Evolutionary conservation across 2,797 vertebrate genomes (phyloP), one percentile per base, ranked within the genome.

Genomic region (Echeneis naucrates): DNA sequence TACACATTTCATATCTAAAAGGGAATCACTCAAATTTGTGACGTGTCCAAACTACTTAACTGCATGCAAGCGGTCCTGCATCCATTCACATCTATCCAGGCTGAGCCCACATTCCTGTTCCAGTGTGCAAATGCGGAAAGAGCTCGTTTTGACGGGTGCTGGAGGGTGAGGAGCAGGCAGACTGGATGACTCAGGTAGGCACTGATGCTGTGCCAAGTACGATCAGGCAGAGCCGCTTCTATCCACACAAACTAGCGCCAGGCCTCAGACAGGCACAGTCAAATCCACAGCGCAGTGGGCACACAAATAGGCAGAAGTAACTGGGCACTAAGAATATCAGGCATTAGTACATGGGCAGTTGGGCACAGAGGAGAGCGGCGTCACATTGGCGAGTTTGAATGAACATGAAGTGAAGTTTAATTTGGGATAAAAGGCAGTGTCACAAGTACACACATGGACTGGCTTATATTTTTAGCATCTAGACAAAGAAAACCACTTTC

Each of bases 171-270:
- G 78, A 85, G 81, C 72, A 71, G 77, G 86, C 86, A 87, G 86
- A 91, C 85, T 75, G 81, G 68, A 88, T 93, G 92, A 94, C 91
- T 94, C 87, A 89, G 92, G 90, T 92, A 85, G 80, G 72, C 75
- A 70, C 77, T 87, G 91, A 92, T 85, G 85, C 70, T 23, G 68
- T 91, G 92, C 90, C 91, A 93, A 90, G 74, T 87, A 69, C 74
- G 81, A 88, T 87, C 82, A 73, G 84, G 77, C 77, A 73, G 87
- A 88, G 70, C 78, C 32, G 72, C 83, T 76, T 80, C 82, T 81
- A 61, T 88, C 75, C 75, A 62, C 80, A 68, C 81, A 80, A 59
- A 48, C 63, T 53, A 77, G 76, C 68, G 81, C 80, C 86, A 84
- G 81, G 81, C 72, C 70, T 67, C 83, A 86, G 87, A 90, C 82